These are phyloP conservation scores for Penelope pileata DNA, from an alignment of 2,113 vertebrate species.

Conservation along the genomic window DNA sequence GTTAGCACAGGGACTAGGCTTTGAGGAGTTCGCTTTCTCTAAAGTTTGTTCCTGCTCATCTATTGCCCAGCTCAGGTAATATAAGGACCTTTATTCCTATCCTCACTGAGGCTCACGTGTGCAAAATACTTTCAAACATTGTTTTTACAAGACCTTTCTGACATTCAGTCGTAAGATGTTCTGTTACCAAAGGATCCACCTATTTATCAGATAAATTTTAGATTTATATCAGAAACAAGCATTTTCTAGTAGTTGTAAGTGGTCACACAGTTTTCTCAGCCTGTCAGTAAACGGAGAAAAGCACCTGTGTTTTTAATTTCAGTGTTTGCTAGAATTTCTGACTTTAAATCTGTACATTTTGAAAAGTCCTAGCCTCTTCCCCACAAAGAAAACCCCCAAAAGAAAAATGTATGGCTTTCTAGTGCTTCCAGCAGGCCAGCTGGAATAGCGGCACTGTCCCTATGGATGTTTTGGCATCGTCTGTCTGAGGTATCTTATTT, in stretches of 20 bases:
- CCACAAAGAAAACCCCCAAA: neutral
- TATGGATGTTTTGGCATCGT: neutral
- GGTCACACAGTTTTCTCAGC: neutral
- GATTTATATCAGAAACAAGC: neutral
- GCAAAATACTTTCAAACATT: neutral
- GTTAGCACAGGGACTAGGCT: neutral
- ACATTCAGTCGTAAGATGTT: neutral
- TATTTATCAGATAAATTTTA: neutral
- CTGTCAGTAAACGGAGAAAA: neutral
- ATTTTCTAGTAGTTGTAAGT: neutral
- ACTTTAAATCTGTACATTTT: neutral
- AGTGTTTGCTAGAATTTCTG: neutral
- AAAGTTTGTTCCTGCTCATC: neutral
- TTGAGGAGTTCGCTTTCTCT: neutral
- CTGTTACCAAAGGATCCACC: neutral
- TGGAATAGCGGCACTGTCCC: neutral
- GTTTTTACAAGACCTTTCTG: neutral
- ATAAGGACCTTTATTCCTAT: neutral
- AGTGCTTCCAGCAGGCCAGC: neutral
- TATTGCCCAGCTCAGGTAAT: neutral
- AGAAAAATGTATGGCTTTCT: neutral
- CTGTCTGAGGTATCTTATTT: neutral
- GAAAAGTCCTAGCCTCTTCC: neutral
- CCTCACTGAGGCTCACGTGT: neutral
- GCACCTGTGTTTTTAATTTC: neutral